A percentile compares a stretch with the other conserved stretches of the same genome.
phyloP scores from a whole-genome alignment of 2,888 invertebrate species.

The Drosophila infuscata region DNA sequence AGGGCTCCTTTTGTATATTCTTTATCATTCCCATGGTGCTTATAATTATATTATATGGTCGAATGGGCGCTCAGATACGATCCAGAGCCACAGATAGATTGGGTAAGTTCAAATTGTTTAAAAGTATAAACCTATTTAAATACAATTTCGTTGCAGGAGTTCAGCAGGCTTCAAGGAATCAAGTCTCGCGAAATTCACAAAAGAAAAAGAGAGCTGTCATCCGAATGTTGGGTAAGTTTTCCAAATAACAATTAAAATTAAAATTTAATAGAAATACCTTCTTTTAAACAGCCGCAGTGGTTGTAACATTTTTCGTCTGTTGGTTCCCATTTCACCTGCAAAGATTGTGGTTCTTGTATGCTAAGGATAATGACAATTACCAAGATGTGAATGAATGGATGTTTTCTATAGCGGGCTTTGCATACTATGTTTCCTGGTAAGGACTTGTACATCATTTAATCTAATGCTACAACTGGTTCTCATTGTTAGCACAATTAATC shows the following conservation, averaged over 20 bases:
- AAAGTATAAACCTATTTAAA: not conserved
- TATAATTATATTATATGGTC: constrained; percentile 91
- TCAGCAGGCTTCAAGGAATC: constrained; percentile 88
- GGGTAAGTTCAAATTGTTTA: constrained; percentile 65
- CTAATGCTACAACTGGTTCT: not conserved
- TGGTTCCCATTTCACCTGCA: constrained; percentile 99
- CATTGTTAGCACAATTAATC: constrained; percentile 91
- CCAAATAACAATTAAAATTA: not conserved
- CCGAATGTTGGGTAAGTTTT: constrained; percentile 90
- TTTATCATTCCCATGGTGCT: constrained; percentile 91
- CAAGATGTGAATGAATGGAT: constrained; percentile 91
- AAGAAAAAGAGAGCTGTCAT: constrained; percentile 91
- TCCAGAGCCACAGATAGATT: constrained; percentile 86
- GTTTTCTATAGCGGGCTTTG: constrained; percentile 91
- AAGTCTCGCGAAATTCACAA: constrained; percentile 89
- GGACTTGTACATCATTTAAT: constrained; percentile 12
- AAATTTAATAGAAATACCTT: not conserved
- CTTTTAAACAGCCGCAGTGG: constrained; percentile 91
- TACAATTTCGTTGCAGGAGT: constrained; percentile 75
- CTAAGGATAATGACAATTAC: constrained; percentile 87
- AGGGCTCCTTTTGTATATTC: constrained; percentile 92
- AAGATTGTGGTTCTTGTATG: constrained; percentile 93
- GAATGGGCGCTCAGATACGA: constrained; percentile 91
- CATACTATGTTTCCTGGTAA: constrained; percentile 91
- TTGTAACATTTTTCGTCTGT: constrained; percentile 96